phyloP scores from a whole-genome alignment of 2,888 invertebrate genomes.

The Cremastobaeus sp. region DNA sequence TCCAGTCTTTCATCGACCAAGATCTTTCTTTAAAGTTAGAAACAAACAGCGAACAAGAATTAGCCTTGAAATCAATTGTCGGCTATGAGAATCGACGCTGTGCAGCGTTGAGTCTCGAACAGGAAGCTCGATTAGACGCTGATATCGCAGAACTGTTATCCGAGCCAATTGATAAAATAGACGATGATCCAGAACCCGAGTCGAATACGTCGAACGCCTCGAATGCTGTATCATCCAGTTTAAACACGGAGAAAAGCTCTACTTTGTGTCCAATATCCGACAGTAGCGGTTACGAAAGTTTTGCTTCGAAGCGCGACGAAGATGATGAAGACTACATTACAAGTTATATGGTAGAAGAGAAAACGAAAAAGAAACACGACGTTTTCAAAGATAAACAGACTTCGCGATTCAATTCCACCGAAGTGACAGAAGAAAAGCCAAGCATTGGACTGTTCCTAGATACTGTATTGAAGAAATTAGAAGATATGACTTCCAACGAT shows the following conservation, averaged over 20 bases:
- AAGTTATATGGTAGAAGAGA: conserved; percentile 18
- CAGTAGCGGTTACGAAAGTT: conserved; percentile 89
- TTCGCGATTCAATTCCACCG: conserved; percentile 47
- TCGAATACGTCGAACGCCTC: conserved; percentile 34
- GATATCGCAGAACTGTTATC: conserved; percentile 75
- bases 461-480: conserved; percentile 88
- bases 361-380: conserved; percentile 2
- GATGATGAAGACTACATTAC: conserved; percentile 44
- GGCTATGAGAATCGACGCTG: conserved; percentile 31
- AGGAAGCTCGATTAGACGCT: conserved; percentile 71
- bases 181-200: conserved; percentile 43
- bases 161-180: conserved; percentile 65
- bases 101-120: conserved; percentile 65
- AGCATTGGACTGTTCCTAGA: conserved; percentile 83
- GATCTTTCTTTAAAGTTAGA: conserved; percentile 30
- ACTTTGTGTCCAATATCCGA: conserved; percentile 83
- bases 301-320: conserved; percentile 76
- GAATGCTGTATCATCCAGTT: conserved; percentile 31
- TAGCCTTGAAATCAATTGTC: neutral
- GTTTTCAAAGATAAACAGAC: conserved; percentile 11
- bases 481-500: conserved; percentile 90
- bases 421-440: conserved; percentile 74
- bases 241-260: conserved; percentile 68
- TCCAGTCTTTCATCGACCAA: conserved; percentile 68
- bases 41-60: conserved; percentile 23